Conservation (phyloP, 2,797 vertebrate genomes). For the Scleropages formosus region DNA sequence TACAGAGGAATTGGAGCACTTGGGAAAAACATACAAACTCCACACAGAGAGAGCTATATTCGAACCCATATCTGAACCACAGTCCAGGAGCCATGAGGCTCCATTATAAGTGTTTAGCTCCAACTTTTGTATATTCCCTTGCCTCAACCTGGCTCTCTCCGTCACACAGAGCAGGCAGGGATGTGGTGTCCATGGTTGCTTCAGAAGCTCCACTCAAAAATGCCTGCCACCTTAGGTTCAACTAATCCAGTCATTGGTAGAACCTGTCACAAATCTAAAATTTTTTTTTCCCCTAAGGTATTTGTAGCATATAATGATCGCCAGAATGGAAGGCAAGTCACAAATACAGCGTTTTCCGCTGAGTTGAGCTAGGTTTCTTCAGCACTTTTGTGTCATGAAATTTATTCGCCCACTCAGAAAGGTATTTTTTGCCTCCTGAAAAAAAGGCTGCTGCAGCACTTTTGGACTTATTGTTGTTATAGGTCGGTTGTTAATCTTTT, state of each 20-base stretch:
- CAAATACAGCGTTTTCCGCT: neutral
- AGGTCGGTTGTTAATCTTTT: conserved; percentile 3
- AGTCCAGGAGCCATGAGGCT: too few relatives aligned
- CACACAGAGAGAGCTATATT: too few relatives aligned
- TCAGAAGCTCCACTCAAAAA: neutral
- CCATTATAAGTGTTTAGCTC: too few relatives aligned
- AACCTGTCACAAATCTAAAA: too few relatives aligned
- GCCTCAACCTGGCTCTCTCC: too few relatives aligned
- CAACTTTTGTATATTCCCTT: too few relatives aligned
- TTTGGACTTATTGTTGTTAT: conserved; percentile 16
- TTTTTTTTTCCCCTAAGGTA: neutral
- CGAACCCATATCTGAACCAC: too few relatives aligned
- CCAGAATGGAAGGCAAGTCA: neutral
- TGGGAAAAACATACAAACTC: too few relatives aligned
- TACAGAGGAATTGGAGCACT: too few relatives aligned
- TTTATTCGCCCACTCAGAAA: neutral
- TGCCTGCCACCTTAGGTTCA: conserved; percentile 20
- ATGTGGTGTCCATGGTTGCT: too few relatives aligned
- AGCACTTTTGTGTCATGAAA: neutral
- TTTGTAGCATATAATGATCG: neutral
- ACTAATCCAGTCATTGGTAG: conserved; percentile 5
- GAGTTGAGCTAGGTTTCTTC: neutral
- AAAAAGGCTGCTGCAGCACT: conserved; percentile 11
- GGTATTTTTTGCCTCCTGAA: conserved; percentile 18
- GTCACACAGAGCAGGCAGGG: too few relatives aligned